A percentile compares a stretch with the other conserved stretches of the same genome.
phyloP scores from a whole-genome alignment of 2,797 vertebrate species.

The Sebastes diploproa region DNA sequence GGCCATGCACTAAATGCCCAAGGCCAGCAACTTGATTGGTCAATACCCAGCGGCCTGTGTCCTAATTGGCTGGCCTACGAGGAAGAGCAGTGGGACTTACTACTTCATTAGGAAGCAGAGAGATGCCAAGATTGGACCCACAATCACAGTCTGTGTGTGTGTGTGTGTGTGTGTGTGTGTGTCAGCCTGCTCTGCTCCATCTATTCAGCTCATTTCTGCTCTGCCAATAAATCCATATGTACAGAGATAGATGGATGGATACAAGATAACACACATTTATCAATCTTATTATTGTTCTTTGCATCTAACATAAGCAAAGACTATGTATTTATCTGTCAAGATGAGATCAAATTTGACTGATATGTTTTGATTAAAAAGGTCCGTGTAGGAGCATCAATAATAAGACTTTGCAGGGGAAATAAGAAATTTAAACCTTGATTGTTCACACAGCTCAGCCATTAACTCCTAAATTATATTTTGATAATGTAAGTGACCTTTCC shows the following conservation, averaged over 20 bases:
- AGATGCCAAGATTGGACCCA: constrained; percentile 50
- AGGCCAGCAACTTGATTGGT: constrained; percentile 67
- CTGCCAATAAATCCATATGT: constrained; percentile 58
- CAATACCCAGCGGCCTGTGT: constrained; percentile 59
- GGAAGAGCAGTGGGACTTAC: constrained; percentile 61
- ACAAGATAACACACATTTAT: not conserved
- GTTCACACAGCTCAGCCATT: not conserved
- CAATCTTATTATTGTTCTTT: not conserved
- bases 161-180: not conserved
- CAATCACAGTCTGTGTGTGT: constrained; percentile 1
- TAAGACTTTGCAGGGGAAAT: not conserved
- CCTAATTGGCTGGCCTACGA: constrained; percentile 69
- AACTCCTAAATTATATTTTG: not conserved
- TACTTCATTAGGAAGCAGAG: constrained; percentile 69
- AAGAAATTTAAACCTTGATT: not conserved
- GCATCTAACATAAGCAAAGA: not conserved
- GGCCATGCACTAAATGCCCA: constrained; percentile 53
- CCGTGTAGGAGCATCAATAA: not conserved
- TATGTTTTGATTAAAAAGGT: not conserved
- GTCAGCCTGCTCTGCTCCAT: constrained; percentile 7
- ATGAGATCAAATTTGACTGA: not conserved
- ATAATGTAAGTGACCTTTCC: not conserved
- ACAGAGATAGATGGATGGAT: not conserved
- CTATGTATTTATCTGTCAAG: not conserved
- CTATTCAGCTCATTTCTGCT: constrained; percentile 45